These are phyloP conservation scores for Charanyca ferruginea DNA, from an alignment of 2,888 invertebrate species.

Conservation along the genomic window DNA sequence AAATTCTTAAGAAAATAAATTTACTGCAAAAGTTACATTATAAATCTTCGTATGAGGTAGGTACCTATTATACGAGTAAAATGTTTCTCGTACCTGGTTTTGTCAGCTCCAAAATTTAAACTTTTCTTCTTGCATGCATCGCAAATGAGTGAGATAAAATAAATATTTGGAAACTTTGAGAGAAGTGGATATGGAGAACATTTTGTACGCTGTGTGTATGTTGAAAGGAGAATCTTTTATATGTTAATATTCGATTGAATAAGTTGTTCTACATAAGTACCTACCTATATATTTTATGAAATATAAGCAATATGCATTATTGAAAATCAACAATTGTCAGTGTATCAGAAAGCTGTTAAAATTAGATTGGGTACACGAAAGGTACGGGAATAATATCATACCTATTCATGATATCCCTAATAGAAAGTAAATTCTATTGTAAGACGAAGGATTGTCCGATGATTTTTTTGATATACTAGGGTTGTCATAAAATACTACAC, in stretches of 20 bases:
- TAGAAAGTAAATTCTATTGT: constrained; percentile 8
- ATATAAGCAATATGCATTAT: neutral
- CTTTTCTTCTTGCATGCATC: constrained; percentile 14
- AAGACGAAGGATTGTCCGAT: constrained; percentile 8
- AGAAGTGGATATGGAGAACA: constrained; percentile 24
- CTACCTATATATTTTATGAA: constrained; percentile 1
- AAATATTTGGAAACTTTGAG: constrained; percentile 43
- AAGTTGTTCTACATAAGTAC: neutral
- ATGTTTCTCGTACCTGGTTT: constrained; percentile 5
- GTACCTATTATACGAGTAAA: constrained; percentile 5
- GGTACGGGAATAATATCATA: constrained; percentile 3
- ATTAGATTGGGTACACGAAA: constrained; percentile 22
- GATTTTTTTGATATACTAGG: constrained; percentile 2
- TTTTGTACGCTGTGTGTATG: constrained; percentile 10
- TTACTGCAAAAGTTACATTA: constrained; percentile 36
- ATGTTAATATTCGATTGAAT: constrained; percentile 14
- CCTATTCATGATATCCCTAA: constrained; percentile 12
- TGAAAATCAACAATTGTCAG: neutral
- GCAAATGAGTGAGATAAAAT: constrained; percentile 31
- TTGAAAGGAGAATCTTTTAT: constrained; percentile 24
- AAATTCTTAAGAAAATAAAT: constrained; percentile 47
- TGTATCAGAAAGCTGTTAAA: constrained; percentile 2
- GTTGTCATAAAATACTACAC: neutral
- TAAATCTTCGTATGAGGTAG: constrained; percentile 24
- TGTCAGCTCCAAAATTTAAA: constrained; percentile 31